Evolutionary conservation across 2,888 invertebrate genomes (phyloP).

Genomic region (Gasteruption jaculator): DNA sequence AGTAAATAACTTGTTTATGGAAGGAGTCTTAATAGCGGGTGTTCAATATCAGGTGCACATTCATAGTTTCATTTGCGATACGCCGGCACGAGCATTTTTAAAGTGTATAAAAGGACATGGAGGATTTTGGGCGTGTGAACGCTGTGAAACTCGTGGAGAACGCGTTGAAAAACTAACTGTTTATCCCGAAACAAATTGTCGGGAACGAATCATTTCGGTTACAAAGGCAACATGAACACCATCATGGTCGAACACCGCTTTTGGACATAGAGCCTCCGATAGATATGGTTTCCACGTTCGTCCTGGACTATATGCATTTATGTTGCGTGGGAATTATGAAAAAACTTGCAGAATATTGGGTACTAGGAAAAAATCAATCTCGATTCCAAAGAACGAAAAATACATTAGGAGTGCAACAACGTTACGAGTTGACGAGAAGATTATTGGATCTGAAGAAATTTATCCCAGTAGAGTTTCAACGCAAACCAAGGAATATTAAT

Average conservation of each 20-base stretch:
- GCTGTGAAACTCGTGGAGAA: too few species aligned
- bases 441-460: too few species aligned
- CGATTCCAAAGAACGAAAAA: too few species aligned
- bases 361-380: too few species aligned
- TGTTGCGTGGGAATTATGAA: too few species aligned
- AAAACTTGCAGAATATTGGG: too few species aligned
- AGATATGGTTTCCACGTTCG: slow-evolving; percentile 2
- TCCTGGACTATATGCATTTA: slow-evolving; percentile 10
- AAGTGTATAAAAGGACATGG: slow-evolving; percentile 11
- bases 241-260: slow-evolving; percentile 2
- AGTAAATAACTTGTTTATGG: slow-evolving; percentile 2
- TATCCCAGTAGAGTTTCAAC: too few species aligned
- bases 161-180: not conserved
- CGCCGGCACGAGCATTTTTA: slow-evolving; percentile 10
- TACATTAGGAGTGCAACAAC: too few species aligned
- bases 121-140: slow-evolving; percentile 8
- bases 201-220: slow-evolving; percentile 4
- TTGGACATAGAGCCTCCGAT: slow-evolving; percentile 3
- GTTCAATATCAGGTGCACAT: slow-evolving; percentile 2
- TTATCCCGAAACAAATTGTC: not conserved
- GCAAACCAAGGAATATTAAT: too few species aligned
- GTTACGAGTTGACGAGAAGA: too few species aligned
- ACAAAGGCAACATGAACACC: not conserved
- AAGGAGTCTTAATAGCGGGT: not conserved
- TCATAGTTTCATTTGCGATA: slow-evolving; percentile 10